A percentile compares a stretch with the other conserved stretches of the same genome.
Evolutionary conservation across 1,140 invertebrate species (phyloP).

Genomic region (Saccostrea cuccullata): DNA sequence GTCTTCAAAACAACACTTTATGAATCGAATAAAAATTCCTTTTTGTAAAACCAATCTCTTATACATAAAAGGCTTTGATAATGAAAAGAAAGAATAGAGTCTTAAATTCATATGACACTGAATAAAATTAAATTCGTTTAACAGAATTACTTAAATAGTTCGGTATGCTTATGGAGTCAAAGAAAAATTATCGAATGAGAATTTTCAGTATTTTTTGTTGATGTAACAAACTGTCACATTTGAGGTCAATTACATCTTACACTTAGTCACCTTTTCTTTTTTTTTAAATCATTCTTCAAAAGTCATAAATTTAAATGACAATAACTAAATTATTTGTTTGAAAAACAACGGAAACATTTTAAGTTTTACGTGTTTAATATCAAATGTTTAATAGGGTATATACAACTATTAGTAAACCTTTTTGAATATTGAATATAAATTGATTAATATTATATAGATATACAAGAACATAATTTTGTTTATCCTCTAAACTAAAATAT

Average conservation of each 20-base stretch:
- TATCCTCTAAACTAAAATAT: too few relatives aligned
- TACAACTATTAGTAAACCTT: neutral
- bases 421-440: neutral
- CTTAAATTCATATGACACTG: too few relatives aligned
- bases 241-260: neutral
- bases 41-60: too few relatives aligned
- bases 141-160: too few relatives aligned
- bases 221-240: neutral
- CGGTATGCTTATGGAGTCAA: too few relatives aligned
- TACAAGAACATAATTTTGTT: neutral
- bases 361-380: conserved; percentile 9
- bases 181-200: too few relatives aligned
- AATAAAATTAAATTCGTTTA: too few relatives aligned
- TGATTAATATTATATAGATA: neutral
- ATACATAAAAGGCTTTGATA: too few relatives aligned
- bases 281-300: neutral
- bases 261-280: neutral
- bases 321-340: neutral
- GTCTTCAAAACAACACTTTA: neutral
- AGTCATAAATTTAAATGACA: neutral
- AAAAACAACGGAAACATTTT: neutral
- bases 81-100: too few relatives aligned
- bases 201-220: too few relatives aligned
- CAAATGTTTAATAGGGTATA: neutral
- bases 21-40: neutral